phyloP scores from a whole-genome alignment of 2,113 vertebrate genomes.

The Brachionichthys hirsutus region DNA sequence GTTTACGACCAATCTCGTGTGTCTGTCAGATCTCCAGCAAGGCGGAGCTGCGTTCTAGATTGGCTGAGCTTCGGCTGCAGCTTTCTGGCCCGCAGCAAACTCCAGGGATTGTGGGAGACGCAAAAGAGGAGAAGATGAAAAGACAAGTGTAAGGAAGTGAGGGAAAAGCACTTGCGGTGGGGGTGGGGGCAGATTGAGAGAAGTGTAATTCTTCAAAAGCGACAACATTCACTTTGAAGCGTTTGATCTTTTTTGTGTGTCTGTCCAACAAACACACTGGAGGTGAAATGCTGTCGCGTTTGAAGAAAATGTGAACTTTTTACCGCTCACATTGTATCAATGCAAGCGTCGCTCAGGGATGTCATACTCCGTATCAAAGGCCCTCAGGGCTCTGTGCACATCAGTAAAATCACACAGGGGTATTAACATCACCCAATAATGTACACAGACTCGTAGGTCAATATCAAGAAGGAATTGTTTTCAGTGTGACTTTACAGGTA shows the following conservation, averaged over 20 bases:
- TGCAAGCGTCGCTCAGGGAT: slow-evolving; percentile 48
- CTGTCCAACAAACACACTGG: slow-evolving; percentile 53
- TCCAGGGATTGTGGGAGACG: slow-evolving; percentile 75
- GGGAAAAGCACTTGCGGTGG: slow-evolving; percentile 40
- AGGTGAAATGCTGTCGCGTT: slow-evolving; percentile 59
- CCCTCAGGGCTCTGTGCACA: not conserved
- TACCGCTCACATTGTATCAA: slow-evolving; percentile 7
- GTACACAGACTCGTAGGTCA: not conserved
- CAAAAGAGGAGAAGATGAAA: slow-evolving; percentile 80
- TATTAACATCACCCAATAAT: slow-evolving; percentile 29
- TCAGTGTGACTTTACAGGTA: slow-evolving; percentile 29
- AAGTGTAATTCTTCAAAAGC: slow-evolving; percentile 69
- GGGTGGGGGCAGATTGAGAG: slow-evolving; percentile 42
- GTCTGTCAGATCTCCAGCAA: slow-evolving; percentile 79
- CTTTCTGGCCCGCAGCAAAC: slow-evolving; percentile 80
- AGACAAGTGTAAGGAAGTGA: slow-evolving; percentile 82
- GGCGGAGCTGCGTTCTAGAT: slow-evolving; percentile 82
- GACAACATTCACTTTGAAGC: slow-evolving; percentile 68
- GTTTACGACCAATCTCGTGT: slow-evolving; percentile 63
- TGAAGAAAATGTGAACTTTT: slow-evolving; percentile 38
- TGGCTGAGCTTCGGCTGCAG: slow-evolving; percentile 83
- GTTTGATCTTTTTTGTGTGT: slow-evolving; percentile 65
- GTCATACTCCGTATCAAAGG: slow-evolving; percentile 3
- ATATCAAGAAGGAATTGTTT: slow-evolving; percentile 13
- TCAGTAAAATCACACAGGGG: slow-evolving; percentile 7